A percentile compares a stretch with the other conserved stretches of the same genome.
Evolutionary conservation across 1,140 invertebrate species (phyloP).

Genomic region (Mesaphorura yosii): DNA sequence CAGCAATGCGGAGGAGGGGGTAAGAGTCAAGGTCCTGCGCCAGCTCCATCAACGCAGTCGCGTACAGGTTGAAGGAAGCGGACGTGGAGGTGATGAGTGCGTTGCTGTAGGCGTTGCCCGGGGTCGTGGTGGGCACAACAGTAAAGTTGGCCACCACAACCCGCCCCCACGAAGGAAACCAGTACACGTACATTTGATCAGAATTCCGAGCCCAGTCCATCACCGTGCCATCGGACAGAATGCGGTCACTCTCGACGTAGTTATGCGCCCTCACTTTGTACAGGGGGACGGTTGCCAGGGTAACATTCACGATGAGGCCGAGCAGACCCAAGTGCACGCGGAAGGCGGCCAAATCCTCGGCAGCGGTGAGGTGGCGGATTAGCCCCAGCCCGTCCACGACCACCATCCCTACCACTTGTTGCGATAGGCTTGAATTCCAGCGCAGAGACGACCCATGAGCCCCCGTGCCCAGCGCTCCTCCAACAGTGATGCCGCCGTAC

Average conservation of each 20-base stretch:
- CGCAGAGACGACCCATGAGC: conserved; percentile 12
- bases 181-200: neutral
- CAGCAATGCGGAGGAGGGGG: neutral
- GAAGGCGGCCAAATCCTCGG: conserved; percentile 3
- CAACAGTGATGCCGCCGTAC: conserved; percentile 15
- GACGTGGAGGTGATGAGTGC: neutral
- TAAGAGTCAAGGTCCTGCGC: neutral
- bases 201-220: neutral
- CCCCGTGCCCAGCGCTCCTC: conserved; percentile 20
- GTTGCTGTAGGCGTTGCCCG: neutral
- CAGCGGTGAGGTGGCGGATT: neutral
- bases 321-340: conserved; percentile 11
- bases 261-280: too few species aligned
- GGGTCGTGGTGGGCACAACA: neutral
- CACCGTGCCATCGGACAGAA: neutral
- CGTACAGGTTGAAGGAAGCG: neutral
- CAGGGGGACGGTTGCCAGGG: conserved; percentile 3
- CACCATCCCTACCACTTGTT: conserved; percentile 5
- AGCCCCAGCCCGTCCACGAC: conserved; percentile 12
- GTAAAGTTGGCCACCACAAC: neutral
- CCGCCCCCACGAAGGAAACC: neutral
- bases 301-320: conserved; percentile 9
- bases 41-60: neutral
- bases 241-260: too few species aligned
- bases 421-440: conserved; percentile 7